phyloP scores from a whole-genome alignment of 2,888 invertebrate species.

The Drosophila antonietae region DNA sequence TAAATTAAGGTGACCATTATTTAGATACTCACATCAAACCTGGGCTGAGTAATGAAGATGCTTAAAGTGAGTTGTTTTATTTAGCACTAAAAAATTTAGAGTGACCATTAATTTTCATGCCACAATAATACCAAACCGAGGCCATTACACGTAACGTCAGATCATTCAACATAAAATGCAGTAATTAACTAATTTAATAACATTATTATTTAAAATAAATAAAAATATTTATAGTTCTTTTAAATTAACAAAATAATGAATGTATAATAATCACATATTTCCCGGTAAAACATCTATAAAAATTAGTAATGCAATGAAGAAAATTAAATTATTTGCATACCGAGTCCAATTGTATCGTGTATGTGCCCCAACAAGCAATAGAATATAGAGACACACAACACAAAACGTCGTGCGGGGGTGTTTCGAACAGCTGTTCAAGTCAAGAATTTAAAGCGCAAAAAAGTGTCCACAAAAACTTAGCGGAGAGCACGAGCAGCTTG shows the following conservation, averaged over 20 bases:
- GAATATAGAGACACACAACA: neutral
- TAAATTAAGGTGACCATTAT: constrained; percentile 18
- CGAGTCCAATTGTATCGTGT: constrained; percentile 22
- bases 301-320: too few relatives aligned
- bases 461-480: constrained; percentile 33
- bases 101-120: neutral
- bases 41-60: neutral
- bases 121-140: neutral
- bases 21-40: neutral
- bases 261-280: too few relatives aligned
- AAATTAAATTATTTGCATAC: too few relatives aligned
- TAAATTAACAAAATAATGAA: too few relatives aligned
- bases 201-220: too few relatives aligned
- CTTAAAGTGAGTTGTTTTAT: too few relatives aligned
- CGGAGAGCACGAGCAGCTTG: neutral
- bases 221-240: too few relatives aligned
- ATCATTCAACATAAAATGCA: too few relatives aligned
- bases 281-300: too few relatives aligned
- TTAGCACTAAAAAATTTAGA: neutral
- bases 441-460: constrained; percentile 22
- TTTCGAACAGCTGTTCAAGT: constrained; percentile 44
- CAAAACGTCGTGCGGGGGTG: constrained; percentile 13
- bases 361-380: neutral
- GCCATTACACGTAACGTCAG: neutral
- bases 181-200: too few relatives aligned